phyloP scores from a whole-genome alignment of 2,113 vertebrate species.

The Emydura subglobosa region DNA sequence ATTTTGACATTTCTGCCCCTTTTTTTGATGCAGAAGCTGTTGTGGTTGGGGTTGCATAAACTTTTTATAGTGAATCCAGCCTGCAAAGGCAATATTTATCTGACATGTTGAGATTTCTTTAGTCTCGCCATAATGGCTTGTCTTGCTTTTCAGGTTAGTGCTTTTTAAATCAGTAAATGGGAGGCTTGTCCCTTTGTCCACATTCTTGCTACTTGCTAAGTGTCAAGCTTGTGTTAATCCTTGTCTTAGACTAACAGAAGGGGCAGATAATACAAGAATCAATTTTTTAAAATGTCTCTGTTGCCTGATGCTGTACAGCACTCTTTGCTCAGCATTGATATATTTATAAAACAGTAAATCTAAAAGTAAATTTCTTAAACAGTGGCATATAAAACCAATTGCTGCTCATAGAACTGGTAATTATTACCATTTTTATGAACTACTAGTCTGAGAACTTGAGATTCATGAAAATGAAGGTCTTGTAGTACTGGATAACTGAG shows the following conservation, averaged over 20 bases:
- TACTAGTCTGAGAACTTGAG: not conserved
- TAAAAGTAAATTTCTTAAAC: not conserved
- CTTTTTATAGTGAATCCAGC: not conserved
- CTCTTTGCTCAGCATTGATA: not conserved
- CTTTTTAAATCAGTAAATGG: not conserved
- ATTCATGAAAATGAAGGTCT: not conserved
- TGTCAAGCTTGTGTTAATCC: not conserved
- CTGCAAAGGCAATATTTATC: not conserved
- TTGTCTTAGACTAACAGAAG: not conserved
- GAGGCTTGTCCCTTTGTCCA: too few species aligned
- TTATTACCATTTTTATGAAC: not conserved
- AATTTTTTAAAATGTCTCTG: not conserved
- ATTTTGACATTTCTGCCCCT: not conserved
- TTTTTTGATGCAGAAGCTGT: not conserved
- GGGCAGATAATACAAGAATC: not conserved
- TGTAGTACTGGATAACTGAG: not conserved
- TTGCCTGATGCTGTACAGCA: not conserved
- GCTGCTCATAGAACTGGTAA: not conserved
- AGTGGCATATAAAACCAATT: not conserved
- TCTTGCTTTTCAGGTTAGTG: not conserved
- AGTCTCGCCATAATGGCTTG: not conserved
- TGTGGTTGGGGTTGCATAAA: not conserved
- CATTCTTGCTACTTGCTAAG: too few species aligned
- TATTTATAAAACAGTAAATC: not conserved
- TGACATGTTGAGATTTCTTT: not conserved